Conservation (phyloP, 2,888 invertebrate genomes). For the Balanococcus diminutus region DNA sequence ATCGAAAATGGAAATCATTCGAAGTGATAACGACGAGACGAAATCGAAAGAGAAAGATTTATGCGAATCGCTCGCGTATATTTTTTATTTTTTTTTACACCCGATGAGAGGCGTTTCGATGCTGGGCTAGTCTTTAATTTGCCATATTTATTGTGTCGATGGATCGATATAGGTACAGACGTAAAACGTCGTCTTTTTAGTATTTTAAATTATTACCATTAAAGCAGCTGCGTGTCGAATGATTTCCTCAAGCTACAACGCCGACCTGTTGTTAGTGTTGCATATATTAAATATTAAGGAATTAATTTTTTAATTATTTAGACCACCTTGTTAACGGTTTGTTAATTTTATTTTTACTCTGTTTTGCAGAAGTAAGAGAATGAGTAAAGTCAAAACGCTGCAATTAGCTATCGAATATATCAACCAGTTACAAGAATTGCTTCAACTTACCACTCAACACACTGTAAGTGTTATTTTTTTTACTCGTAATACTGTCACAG, state of each 20-base stretch:
- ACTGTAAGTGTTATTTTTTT: constrained; percentile 39
- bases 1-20: constrained; percentile 30
- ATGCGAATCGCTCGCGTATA: not conserved
- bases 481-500: too few species aligned
- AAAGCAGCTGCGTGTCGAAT: constrained; percentile 3
- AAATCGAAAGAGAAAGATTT: not conserved
- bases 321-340: not conserved
- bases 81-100: not conserved
- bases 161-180: not conserved
- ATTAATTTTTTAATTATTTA: constrained; percentile 7
- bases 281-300: constrained; percentile 24
- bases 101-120: not conserved
- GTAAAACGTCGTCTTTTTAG: not conserved
- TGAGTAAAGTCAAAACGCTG: constrained; percentile 71
- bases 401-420: constrained; percentile 71
- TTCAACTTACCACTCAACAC: constrained; percentile 55
- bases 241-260: constrained; percentile 10
- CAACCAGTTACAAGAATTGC: constrained; percentile 64
- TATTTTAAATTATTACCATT: constrained; percentile 7
- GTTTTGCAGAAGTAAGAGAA: constrained; percentile 64
- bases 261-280: constrained; percentile 14
- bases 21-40: not conserved
- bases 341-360: not conserved
- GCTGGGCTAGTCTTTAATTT: not conserved
- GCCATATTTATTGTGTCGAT: not conserved